Evolutionary conservation across 2,797 vertebrate genomes (phyloP).

Genomic region (Rallus crepitans): DNA sequence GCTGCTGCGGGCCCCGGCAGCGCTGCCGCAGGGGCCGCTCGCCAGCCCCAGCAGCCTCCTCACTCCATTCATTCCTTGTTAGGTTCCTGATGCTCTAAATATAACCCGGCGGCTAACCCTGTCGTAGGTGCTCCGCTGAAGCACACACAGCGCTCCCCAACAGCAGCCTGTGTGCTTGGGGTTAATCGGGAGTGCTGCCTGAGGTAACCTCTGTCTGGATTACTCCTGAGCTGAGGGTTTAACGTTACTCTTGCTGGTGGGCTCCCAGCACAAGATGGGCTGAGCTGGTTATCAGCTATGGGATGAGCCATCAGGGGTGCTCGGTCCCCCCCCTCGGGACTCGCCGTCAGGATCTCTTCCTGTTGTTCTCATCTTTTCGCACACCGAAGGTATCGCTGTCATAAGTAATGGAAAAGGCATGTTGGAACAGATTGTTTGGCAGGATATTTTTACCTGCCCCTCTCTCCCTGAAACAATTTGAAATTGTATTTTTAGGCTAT

Average conservation of each 20-base stretch:
- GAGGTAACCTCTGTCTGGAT: background rate
- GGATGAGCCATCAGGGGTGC: background rate
- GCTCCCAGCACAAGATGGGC: background rate
- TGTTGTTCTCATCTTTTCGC: background rate
- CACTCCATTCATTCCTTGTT: rapidly evolving
- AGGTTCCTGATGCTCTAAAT: background rate
- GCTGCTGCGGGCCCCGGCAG: rapidly evolving
- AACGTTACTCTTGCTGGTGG: background rate
- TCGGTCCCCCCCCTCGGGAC: background rate
- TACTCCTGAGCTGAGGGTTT: background rate
- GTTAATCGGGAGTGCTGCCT: background rate
- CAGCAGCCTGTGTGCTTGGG: background rate
- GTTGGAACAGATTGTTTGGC: slow-evolving; percentile 54
- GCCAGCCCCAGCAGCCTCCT: rapidly evolving
- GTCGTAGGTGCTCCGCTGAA: background rate
- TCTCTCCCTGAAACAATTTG: slow-evolving; percentile 54
- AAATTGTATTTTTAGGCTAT: slow-evolving; percentile 63
- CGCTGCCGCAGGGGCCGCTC: background rate
- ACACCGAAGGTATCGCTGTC: background rate
- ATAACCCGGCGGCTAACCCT: background rate
- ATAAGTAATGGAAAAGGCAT: background rate
- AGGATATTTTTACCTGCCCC: slow-evolving; percentile 40
- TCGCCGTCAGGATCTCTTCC: background rate
- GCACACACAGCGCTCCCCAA: background rate
- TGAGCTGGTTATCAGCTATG: background rate